A percentile compares a stretch with the other conserved stretches of the same genome.
These are phyloP conservation scores for Rhodinocichla rosea DNA, from an alignment of 2,113 vertebrate species.

Conservation along the genomic window DNA sequence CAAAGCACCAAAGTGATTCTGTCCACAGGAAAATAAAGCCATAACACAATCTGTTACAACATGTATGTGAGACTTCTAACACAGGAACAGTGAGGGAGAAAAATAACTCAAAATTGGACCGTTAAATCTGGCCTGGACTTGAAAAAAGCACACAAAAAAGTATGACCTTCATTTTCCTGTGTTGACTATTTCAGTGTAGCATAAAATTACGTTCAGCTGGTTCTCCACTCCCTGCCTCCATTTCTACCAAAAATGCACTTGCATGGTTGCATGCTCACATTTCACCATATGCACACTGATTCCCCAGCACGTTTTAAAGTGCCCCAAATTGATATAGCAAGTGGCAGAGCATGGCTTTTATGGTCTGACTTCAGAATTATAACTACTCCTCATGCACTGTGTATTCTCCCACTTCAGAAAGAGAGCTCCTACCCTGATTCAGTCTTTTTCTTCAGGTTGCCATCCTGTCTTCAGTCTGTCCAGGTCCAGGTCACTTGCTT, in stretches of 20 bases:
- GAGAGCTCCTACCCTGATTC: not conserved
- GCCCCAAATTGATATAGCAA: not conserved
- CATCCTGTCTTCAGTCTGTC: not conserved
- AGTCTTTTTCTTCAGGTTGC: not conserved
- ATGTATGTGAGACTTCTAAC: not conserved
- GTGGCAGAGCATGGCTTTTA: not conserved
- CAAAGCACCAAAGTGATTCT: not conserved
- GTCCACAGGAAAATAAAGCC: not conserved
- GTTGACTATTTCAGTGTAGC: not conserved
- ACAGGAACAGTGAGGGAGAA: not conserved
- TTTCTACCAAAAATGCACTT: not conserved
- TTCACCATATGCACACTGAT: not conserved
- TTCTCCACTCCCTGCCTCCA: not conserved
- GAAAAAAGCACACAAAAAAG: not conserved
- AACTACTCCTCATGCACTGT: not conserved
- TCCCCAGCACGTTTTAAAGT: not conserved
- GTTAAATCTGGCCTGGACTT: not conserved
- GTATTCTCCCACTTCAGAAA: not conserved
- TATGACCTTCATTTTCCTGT: not conserved
- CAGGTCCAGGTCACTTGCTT: not conserved
- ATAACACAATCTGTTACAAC: not conserved
- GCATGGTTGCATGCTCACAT: not conserved
- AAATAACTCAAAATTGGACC: not conserved
- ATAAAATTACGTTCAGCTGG: not conserved
- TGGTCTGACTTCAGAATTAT: not conserved